These are phyloP conservation scores for Plectropomus leopardus DNA, from an alignment of 2,113 vertebrate genomes.

Conservation along the genomic window DNA sequence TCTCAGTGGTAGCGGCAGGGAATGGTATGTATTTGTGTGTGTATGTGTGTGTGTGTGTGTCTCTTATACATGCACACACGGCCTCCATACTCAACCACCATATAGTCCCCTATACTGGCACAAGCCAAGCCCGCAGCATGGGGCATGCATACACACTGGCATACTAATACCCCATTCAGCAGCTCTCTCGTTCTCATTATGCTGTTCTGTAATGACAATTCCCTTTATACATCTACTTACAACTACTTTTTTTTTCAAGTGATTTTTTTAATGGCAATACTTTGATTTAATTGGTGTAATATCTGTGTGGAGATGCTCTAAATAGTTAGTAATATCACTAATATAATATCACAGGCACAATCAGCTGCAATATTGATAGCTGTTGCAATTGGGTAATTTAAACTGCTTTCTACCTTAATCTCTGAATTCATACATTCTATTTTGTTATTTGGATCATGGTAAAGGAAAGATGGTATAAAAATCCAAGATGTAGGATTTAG, in stretches of 20 bases:
- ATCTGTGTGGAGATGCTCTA: neutral
- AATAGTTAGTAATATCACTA: neutral
- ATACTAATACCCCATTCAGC: slow-evolving; percentile 35
- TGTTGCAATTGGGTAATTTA: too few species aligned
- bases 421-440: too few species aligned
- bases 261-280: neutral
- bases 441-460: too few species aligned
- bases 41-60: slow-evolving; percentile 9
- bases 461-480: too few species aligned
- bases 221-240: neutral
- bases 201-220: slow-evolving; percentile 10
- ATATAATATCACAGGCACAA: too few species aligned
- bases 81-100: slow-evolving; percentile 24
- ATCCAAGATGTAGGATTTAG: too few species aligned
- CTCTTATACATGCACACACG: slow-evolving; percentile 26
- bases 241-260: neutral
- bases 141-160: slow-evolving; percentile 31
- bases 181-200: slow-evolving; percentile 17
- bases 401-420: too few species aligned
- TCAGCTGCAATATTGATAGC: too few species aligned
- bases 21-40: slow-evolving; percentile 14
- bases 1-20: slow-evolving; percentile 52
- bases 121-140: slow-evolving; percentile 37
- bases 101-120: slow-evolving; percentile 35
- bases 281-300: neutral